These are phyloP conservation scores for Sarcophaga subvicina DNA, from an alignment of 2,888 invertebrate species.

Conservation along the genomic window DNA sequence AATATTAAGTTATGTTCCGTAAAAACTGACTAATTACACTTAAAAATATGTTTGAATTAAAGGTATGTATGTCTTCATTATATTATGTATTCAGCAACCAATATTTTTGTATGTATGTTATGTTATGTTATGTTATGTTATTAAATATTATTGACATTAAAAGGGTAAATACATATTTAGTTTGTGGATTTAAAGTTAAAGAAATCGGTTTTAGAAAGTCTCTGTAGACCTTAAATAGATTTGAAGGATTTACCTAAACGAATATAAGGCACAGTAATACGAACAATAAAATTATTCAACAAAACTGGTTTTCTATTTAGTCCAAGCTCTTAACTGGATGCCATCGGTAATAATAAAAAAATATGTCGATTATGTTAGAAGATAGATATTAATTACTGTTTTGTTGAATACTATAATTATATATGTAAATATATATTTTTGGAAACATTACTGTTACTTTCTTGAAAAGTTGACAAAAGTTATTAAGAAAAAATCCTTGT, in stretches of 20 bases:
- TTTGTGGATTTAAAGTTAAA: not conserved
- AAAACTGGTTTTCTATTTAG: not conserved
- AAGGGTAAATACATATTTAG: not conserved
- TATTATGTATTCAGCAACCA: constrained; percentile 18
- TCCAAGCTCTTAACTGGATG: not conserved
- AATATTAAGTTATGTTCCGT: constrained; percentile 17
- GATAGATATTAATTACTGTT: too few species aligned
- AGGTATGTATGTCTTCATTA: not conserved
- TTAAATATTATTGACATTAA: not conserved
- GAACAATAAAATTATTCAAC: not conserved
- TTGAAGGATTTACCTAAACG: not conserved
- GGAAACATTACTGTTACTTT: not conserved
- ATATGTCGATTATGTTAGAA: not conserved
- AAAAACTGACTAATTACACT: constrained; percentile 34
- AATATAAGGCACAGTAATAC: not conserved
- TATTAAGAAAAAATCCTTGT: not conserved
- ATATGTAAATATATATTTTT: not conserved
- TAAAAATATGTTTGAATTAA: constrained; percentile 17
- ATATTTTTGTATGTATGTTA: constrained; percentile 22
- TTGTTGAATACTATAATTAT: not conserved
- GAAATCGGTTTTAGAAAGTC: not conserved
- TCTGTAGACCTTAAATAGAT: not conserved
- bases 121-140: too few species aligned
- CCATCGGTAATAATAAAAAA: not conserved
- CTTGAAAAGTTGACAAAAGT: not conserved